Percentiles rank a stretch among this genome's conserved stretches.
phyloP scores from a whole-genome alignment of 2,797 vertebrate species.

The Pempheris klunzingeri region DNA sequence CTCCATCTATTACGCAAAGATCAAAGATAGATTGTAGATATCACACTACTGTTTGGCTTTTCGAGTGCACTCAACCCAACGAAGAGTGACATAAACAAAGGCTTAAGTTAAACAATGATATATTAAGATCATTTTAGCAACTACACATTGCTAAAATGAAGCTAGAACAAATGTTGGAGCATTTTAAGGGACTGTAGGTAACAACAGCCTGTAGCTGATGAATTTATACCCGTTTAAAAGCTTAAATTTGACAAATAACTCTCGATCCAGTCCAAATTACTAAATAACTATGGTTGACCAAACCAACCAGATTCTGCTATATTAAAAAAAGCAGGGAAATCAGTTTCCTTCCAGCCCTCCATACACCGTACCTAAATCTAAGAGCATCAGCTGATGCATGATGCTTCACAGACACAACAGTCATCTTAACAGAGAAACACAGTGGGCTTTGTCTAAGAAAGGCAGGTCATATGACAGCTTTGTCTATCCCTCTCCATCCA shows the following conservation, averaged over 20 bases:
- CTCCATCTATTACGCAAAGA: background rate
- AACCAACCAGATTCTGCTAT: background rate
- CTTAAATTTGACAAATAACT: background rate
- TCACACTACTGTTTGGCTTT: background rate
- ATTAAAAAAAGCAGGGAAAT: background rate
- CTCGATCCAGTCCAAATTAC: background rate
- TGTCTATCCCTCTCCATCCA: conserved; percentile 26
- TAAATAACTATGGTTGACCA: background rate
- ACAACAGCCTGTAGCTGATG: background rate
- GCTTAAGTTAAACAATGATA: background rate
- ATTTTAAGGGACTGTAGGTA: background rate
- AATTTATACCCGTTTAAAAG: background rate
- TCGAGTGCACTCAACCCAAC: background rate
- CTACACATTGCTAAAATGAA: background rate
- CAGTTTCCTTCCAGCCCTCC: background rate
- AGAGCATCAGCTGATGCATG: conserved; percentile 61
- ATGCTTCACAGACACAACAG: conserved; percentile 34
- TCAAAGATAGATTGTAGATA: background rate
- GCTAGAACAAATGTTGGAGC: background rate
- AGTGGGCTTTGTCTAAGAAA: conserved; percentile 63
- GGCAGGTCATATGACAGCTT: conserved; percentile 54
- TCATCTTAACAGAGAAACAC: conserved; percentile 52
- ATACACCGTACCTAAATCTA: conserved; percentile 30
- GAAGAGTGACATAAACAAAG: background rate
- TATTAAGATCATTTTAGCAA: too few relatives aligned